These are phyloP conservation scores for Micromys minutus DNA, from an alignment of 2,113 vertebrate species.

Conservation along the genomic window DNA sequence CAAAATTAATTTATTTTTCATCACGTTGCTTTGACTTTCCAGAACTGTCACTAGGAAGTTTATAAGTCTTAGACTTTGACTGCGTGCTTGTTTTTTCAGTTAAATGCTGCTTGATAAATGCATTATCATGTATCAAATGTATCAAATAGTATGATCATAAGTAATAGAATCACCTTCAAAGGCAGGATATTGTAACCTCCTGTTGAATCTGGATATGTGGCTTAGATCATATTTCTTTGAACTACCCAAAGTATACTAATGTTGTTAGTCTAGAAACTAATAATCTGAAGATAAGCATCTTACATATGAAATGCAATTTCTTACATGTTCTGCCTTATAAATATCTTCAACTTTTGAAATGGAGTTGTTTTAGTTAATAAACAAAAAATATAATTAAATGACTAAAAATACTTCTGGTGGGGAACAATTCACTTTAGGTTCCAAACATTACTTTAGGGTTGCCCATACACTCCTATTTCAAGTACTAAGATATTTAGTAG, in stretches of 20 bases:
- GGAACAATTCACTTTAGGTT: not conserved
- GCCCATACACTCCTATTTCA: not conserved
- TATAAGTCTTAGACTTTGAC: not conserved
- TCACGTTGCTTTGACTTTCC: not conserved
- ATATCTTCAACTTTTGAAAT: not conserved
- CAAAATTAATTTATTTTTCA: not conserved
- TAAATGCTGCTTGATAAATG: too few species aligned
- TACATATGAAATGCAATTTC: not conserved
- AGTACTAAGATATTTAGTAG: conserved; percentile 25
- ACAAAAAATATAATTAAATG: not conserved
- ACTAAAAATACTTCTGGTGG: not conserved
- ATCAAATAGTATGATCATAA: not conserved
- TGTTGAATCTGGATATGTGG: not conserved
- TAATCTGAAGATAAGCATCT: not conserved
- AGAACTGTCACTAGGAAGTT: not conserved
- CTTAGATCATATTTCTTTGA: not conserved
- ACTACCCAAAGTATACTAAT: not conserved
- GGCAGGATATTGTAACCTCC: not conserved
- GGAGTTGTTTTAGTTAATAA: not conserved
- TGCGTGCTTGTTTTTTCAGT: not conserved
- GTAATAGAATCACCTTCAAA: not conserved
- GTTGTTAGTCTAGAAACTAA: not conserved
- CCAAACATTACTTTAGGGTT: not conserved
- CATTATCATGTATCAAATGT: too few species aligned
- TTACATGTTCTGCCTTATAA: not conserved